These are phyloP conservation scores for Oncorhynchus nerka DNA, from an alignment of 2,113 vertebrate species.

Conservation along the genomic window DNA sequence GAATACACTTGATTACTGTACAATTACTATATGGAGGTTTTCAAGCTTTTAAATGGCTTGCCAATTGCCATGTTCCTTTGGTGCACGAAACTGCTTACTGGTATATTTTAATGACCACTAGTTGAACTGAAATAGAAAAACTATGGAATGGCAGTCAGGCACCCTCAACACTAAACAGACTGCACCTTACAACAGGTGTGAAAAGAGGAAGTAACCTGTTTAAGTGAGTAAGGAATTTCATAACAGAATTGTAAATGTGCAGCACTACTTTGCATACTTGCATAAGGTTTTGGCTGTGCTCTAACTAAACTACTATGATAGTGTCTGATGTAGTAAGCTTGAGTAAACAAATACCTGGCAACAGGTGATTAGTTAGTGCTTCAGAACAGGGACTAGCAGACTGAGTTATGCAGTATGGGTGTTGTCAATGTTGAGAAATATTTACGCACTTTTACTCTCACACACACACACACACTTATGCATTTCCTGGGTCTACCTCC, in stretches of 20 bases:
- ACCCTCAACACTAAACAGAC: conserved; percentile 17
- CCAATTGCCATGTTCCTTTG: no score
- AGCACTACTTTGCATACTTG: not conserved
- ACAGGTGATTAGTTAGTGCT: conserved; percentile 1
- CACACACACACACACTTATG: conserved; percentile 19
- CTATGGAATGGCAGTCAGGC: not conserved
- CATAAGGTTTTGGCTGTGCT: not conserved
- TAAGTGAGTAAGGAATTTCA: not conserved
- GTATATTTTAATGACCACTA: not conserved
- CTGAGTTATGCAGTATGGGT: conserved; percentile 11
- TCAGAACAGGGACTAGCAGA: not conserved
- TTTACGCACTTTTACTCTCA: not conserved
- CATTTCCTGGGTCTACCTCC: conserved; percentile 4
- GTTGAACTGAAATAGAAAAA: not conserved
- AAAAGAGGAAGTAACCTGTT: conserved; percentile 31
- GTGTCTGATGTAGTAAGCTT: not conserved
- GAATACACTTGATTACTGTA: not conserved
- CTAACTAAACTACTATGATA: not conserved
- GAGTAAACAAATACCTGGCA: not conserved
- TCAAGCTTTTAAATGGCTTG: not conserved
- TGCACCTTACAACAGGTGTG: conserved; percentile 38
- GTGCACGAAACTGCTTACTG: not conserved
- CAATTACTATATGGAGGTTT: not conserved
- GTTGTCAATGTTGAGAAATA: conserved; percentile 11
- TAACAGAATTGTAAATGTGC: not conserved